Conservation (phyloP, 2,797 vertebrate genomes). For the Enteromius afrohamiltoni region DNA sequence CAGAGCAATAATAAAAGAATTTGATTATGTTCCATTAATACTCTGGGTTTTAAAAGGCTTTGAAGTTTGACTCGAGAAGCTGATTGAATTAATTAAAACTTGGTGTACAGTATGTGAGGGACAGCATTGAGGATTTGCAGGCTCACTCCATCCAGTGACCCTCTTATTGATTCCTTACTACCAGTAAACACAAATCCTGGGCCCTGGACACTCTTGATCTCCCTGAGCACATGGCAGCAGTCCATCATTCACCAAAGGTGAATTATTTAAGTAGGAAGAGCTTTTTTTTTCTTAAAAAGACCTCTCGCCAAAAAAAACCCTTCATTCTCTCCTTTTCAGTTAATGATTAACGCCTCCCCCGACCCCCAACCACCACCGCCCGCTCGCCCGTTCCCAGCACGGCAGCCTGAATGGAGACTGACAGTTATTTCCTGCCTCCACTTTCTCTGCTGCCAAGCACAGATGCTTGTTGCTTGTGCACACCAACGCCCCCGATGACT, state of each 20-base stretch:
- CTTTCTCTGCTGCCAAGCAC: conserved; percentile 74
- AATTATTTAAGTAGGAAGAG: conserved; percentile 22
- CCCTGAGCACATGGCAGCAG: conserved; percentile 1
- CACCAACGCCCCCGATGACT: conserved; percentile 51
- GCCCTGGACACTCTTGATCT: conserved; percentile 27
- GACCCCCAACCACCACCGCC: conserved; percentile 52
- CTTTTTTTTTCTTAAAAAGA: background rate
- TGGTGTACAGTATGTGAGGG: conserved; percentile 60
- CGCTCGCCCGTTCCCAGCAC: conserved; percentile 39
- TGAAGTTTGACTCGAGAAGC: conserved; percentile 68
- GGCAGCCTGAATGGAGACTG: conserved; percentile 71
- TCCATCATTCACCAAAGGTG: conserved; percentile 6
- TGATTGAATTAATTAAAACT: conserved; percentile 79
- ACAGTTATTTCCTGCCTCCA: conserved; percentile 81
- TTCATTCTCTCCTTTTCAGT: conserved; percentile 67
- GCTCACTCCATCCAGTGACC: conserved; percentile 63
- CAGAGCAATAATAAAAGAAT: conserved; percentile 39
- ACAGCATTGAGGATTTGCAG: conserved; percentile 66
- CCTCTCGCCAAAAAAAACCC: conserved; percentile 23
- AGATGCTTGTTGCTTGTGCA: conserved; percentile 76
- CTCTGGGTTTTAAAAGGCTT: conserved; percentile 70
- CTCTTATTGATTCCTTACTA: conserved; percentile 51
- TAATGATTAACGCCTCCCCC: conserved; percentile 76
- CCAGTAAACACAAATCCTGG: conserved; percentile 30
- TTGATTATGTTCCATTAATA: conserved; percentile 72